Evolutionary conservation across 2,888 invertebrate genomes (phyloP).

Genomic region (Eulithis testata): DNA sequence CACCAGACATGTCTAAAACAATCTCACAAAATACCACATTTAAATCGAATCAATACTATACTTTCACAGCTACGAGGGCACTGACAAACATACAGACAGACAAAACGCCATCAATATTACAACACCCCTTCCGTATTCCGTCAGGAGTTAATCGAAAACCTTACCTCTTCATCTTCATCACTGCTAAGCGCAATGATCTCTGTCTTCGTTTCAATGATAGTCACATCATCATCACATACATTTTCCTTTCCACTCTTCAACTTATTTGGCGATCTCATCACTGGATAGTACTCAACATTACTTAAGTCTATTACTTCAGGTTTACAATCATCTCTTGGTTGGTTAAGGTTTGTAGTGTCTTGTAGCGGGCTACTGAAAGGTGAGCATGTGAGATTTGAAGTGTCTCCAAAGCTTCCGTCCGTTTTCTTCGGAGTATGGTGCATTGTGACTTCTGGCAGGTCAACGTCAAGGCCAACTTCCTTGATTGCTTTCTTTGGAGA

Average conservation of each 20-base stretch:
- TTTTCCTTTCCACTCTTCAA: slow-evolving; percentile 31
- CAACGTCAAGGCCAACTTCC: too few relatives aligned
- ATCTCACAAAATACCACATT: too few relatives aligned
- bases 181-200: slow-evolving; percentile 78
- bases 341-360: slow-evolving; percentile 54
- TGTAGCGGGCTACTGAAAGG: slow-evolving; percentile 67
- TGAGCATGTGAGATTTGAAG: slow-evolving; percentile 64
- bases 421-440: too few relatives aligned
- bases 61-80: too few relatives aligned
- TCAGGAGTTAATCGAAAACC: slow-evolving; percentile 16
- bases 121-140: too few relatives aligned
- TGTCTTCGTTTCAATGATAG: slow-evolving; percentile 66
- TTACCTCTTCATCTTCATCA: slow-evolving; percentile 65
- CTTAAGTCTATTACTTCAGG: slow-evolving; percentile 37
- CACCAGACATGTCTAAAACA: too few relatives aligned
- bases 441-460: too few relatives aligned
- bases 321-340: slow-evolving; percentile 1
- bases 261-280: slow-evolving; percentile 48
- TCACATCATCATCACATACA: slow-evolving; percentile 67
- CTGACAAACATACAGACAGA: too few relatives aligned
- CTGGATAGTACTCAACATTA: slow-evolving; percentile 34
- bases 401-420: slow-evolving; percentile 31
- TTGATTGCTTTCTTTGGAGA: too few relatives aligned
- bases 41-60: too few relatives aligned
- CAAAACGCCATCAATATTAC: too few relatives aligned